phyloP scores from a whole-genome alignment of 2,888 invertebrate species.

The Dryadula phaetusa region DNA sequence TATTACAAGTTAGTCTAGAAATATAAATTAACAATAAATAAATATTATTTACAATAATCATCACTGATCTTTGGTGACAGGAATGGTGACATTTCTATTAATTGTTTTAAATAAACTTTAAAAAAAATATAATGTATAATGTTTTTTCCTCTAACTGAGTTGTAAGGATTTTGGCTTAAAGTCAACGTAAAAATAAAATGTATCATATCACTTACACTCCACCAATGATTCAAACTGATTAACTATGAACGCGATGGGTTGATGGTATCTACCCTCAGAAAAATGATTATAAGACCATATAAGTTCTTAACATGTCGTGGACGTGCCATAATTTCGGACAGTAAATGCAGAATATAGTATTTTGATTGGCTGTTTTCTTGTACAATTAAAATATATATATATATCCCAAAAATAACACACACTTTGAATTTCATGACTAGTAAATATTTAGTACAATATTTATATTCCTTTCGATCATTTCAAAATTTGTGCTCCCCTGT shows the following conservation, averaged over 20 bases:
- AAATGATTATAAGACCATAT: no score
- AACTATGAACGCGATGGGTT: no score
- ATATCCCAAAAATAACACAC: slow-evolving; percentile 34
- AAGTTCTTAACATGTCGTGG: no score
- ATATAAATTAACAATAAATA: slow-evolving; percentile 12
- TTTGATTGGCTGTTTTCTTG: neutral
- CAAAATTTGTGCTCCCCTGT: slow-evolving; percentile 42
- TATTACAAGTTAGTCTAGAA: neutral
- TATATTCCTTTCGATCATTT: neutral
- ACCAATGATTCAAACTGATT: no score
- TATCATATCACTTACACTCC: no score
- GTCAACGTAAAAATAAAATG: no score
- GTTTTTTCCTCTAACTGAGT: no score
- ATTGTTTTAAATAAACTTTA: neutral
- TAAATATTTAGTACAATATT: slow-evolving; percentile 10
- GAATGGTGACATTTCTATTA: neutral
- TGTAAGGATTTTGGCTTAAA: no score
- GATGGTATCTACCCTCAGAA: no score
- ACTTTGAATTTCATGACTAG: slow-evolving; percentile 32
- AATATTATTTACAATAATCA: slow-evolving; percentile 29
- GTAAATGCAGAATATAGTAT: no score
- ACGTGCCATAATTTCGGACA: no score
- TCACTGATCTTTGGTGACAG: slow-evolving; percentile 36
- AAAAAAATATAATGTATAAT: neutral
- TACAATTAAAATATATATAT: slow-evolving; percentile 4